Percentiles rank a stretch among this genome's conserved stretches.
Evolutionary conservation across 2,888 invertebrate genomes (phyloP).

Genomic region (Toxonevra muliebris): DNA sequence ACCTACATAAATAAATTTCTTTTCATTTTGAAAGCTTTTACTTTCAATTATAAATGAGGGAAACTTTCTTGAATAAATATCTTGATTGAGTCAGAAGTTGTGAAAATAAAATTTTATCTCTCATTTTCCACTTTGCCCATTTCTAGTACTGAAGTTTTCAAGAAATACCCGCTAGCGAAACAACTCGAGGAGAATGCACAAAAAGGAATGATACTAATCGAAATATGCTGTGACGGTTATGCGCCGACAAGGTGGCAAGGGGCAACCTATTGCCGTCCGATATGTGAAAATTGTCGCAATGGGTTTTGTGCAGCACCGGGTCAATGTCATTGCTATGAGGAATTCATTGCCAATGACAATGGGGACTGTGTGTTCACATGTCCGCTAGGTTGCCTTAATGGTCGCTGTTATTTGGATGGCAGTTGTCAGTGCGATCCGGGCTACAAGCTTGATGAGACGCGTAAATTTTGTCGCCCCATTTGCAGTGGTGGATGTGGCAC

Average conservation of each 20-base stretch:
- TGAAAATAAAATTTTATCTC: too few species aligned
- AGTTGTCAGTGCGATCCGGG: constrained; percentile 75
- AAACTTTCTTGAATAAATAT: too few species aligned
- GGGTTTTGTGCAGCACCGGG: constrained; percentile 55
- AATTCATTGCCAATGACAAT: constrained; percentile 57
- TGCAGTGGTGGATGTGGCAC: constrained; percentile 65
- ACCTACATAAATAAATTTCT: too few species aligned
- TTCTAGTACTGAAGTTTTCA: constrained; percentile 43
- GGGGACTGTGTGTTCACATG: constrained; percentile 61
- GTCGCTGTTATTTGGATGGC: constrained; percentile 69
- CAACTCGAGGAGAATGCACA: constrained; percentile 60
- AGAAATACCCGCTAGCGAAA: constrained; percentile 50
- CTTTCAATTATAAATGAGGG: too few species aligned
- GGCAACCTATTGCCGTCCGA: constrained; percentile 49
- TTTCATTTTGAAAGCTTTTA: too few species aligned
- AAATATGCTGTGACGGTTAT: constrained; percentile 79
- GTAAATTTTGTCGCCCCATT: constrained; percentile 71
- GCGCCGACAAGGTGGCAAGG: constrained; percentile 44
- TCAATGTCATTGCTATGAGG: constrained; percentile 58
- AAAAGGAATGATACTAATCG: constrained; percentile 70
- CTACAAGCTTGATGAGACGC: constrained; percentile 68
- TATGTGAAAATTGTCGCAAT: constrained; percentile 56
- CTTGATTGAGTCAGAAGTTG: too few species aligned
- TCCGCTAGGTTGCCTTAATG: constrained; percentile 69
- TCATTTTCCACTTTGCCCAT: neutral